Evolutionary conservation across 1,140 invertebrate species (phyloP).

Genomic region (Pinna nobilis): DNA sequence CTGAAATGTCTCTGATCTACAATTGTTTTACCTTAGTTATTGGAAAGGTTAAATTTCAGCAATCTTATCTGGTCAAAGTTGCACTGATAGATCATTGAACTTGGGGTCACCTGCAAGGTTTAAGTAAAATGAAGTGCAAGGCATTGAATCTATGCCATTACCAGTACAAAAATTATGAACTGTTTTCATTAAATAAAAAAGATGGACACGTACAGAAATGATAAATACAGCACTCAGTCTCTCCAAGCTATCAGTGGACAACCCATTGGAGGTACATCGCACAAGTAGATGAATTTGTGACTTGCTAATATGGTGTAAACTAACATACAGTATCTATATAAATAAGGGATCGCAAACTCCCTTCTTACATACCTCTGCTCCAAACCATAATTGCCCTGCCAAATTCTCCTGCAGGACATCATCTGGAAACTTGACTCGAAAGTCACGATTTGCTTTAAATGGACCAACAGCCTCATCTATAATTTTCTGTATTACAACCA

Average conservation of each 20-base stretch:
- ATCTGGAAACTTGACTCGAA: slow-evolving; percentile 99
- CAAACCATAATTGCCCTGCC: slow-evolving; percentile 99
- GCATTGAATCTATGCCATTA: neutral
- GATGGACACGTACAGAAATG: no score
- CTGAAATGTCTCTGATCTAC: no score
- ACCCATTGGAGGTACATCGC: no score
- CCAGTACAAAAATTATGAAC: neutral
- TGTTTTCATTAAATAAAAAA: neutral
- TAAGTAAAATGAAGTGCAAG: neutral
- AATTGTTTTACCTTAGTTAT: no score
- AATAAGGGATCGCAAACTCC: neutral
- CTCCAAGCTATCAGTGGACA: no score
- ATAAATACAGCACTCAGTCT: no score
- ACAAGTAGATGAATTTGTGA: neutral
- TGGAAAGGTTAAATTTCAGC: no score
- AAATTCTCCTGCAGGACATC: slow-evolving; percentile 98
- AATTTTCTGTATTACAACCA: slow-evolving; percentile 94
- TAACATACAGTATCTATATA: neutral
- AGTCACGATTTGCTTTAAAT: slow-evolving; percentile 92
- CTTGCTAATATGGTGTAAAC: neutral
- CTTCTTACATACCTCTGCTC: slow-evolving; percentile 92
- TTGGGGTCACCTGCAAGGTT: no score
- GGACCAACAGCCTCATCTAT: slow-evolving; percentile 96
- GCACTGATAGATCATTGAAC: no score
- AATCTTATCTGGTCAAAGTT: no score